These are phyloP conservation scores for Furcifer pardalis DNA, from an alignment of 2,797 vertebrate species.

Conservation along the genomic window DNA sequence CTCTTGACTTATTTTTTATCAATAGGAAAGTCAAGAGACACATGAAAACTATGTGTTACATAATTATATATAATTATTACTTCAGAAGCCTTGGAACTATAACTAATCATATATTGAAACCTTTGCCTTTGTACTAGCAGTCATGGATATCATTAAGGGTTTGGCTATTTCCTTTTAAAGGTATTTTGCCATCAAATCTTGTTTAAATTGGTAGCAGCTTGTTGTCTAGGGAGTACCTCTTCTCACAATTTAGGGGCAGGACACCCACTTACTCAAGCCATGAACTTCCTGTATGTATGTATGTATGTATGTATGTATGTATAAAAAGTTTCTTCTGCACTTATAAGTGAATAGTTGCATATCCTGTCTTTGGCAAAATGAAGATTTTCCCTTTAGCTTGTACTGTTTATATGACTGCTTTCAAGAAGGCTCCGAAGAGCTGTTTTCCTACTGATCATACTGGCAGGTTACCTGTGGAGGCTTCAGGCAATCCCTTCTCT, in stretches of 20 bases:
- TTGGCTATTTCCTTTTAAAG: not conserved
- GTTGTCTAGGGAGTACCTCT: too few species aligned
- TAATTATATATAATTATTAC: not conserved
- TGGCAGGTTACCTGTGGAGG: not conserved
- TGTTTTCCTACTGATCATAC: not conserved
- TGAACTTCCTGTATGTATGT: not conserved
- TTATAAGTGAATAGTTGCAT: not conserved
- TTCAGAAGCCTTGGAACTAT: not conserved
- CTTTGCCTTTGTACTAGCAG: not conserved
- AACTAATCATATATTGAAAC: not conserved
- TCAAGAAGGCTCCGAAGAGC: not conserved
- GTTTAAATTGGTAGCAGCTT: too few species aligned
- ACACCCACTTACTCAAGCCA: too few species aligned
- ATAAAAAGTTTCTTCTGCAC: not conserved
- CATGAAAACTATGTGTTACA: too few species aligned
- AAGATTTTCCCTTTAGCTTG: not conserved
- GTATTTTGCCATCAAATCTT: too few species aligned
- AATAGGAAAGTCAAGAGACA: too few species aligned
- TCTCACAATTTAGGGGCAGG: too few species aligned
- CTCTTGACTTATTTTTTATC: too few species aligned
- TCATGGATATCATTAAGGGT: not conserved
- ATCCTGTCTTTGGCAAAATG: not conserved
- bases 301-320: too few species aligned
- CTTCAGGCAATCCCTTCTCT: not conserved
- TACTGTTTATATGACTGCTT: not conserved